Evolutionary conservation across 2,113 vertebrate genomes (phyloP).

Genomic region (Laterallus jamaicensis): DNA sequence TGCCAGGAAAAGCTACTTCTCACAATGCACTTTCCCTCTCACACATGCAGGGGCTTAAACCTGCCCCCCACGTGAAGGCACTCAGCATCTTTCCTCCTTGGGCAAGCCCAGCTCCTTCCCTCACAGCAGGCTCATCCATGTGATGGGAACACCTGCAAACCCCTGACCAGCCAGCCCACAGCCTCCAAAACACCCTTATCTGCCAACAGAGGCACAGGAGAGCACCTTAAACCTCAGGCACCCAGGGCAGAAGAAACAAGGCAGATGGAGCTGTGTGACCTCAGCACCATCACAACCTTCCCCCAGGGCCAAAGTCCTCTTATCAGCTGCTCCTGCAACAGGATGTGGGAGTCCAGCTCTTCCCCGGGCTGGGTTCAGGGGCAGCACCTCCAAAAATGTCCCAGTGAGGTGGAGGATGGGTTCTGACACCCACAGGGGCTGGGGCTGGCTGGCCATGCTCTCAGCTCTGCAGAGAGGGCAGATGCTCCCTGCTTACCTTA

Average conservation of each 20-base stretch:
- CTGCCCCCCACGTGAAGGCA: neutral
- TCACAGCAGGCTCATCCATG: accelerated
- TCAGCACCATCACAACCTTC: neutral
- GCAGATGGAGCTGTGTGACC: neutral
- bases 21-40: neutral
- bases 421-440: neutral
- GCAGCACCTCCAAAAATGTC: neutral
- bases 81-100: neutral
- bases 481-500: neutral
- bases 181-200: neutral
- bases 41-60: neutral
- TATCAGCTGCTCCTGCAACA: neutral
- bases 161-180: neutral
- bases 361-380: neutral
- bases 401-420: neutral
- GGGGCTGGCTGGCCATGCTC: neutral
- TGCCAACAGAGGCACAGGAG: neutral
- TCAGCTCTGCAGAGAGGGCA: neutral
- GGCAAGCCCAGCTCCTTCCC: neutral
- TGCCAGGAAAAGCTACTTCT: constrained; percentile 12
- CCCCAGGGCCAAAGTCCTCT: neutral
- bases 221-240: neutral
- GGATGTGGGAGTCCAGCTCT: neutral
- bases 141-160: neutral
- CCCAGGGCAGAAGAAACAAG: neutral